phyloP scores from a whole-genome alignment of 37 sponge, comb jelly and placozoan genomes.

The Petrosia ficiformis region DNA sequence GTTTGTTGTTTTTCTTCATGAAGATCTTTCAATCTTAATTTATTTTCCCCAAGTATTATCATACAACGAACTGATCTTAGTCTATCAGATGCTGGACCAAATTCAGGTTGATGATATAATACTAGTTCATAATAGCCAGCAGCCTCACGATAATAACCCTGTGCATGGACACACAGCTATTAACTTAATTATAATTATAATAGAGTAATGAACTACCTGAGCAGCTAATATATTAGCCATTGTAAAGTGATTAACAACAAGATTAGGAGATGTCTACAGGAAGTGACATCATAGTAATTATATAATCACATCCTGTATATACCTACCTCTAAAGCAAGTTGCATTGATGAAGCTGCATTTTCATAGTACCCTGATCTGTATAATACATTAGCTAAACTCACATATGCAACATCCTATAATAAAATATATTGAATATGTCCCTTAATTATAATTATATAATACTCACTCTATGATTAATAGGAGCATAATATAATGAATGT shows the following conservation, averaged over 20 bases:
- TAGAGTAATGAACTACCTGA: conserved; percentile 21
- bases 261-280: conserved; percentile 45
- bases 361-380: conserved; percentile 55
- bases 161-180: background rate
- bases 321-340: conserved; percentile 61
- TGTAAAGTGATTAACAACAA: conserved; percentile 68
- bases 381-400: conserved; percentile 81
- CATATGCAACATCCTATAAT: conserved; percentile 72
- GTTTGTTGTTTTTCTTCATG: background rate
- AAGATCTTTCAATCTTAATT: background rate
- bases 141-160: conserved; percentile 47
- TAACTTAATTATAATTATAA: background rate
- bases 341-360: conserved; percentile 66
- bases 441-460: background rate
- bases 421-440: background rate
- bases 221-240: conserved; percentile 70
- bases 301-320: background rate
- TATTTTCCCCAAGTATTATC: conserved; percentile 8
- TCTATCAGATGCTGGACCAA: conserved; percentile 48
- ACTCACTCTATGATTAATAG: conserved; percentile 54
- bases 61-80: conserved; percentile 57
- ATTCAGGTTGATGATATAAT: conserved; percentile 54
- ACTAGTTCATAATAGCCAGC: conserved; percentile 55
- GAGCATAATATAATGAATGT: conserved; percentile 50
- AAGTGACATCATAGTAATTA: background rate